These are phyloP conservation scores for Zaprionus lachaisei DNA, from an alignment of 1,140 invertebrate species.

Conservation along the genomic window DNA sequence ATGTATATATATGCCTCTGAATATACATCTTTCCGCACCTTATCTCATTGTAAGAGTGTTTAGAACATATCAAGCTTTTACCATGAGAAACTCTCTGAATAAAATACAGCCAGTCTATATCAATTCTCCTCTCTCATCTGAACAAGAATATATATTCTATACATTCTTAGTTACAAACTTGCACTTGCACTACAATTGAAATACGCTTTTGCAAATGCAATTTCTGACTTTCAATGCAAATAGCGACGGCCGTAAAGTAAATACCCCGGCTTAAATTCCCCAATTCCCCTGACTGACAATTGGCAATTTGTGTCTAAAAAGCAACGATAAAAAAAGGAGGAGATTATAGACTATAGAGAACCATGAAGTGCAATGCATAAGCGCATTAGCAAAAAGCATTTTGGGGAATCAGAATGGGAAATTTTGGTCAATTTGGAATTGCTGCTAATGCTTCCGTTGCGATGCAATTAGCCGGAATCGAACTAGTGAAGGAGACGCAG, in stretches of 20 bases:
- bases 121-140: neutral
- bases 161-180: too few relatives aligned
- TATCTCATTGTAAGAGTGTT: too few relatives aligned
- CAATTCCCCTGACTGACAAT: neutral
- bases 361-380: slow-evolving; percentile 7
- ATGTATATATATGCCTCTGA: neutral
- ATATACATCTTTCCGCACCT: neutral
- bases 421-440: neutral
- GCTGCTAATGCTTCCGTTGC: slow-evolving; percentile 7
- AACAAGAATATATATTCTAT: neutral
- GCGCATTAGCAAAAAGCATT: slow-evolving; percentile 4
- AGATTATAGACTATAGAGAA: neutral
- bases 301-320: neutral
- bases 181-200: too few relatives aligned
- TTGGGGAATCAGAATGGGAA: neutral
- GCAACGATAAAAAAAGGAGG: neutral
- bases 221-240: slow-evolving; percentile 7
- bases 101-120: too few relatives aligned
- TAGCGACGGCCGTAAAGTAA: neutral
- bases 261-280: slow-evolving; percentile 6
- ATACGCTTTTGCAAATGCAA: neutral
- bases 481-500: neutral
- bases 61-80: neutral
- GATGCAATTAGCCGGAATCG: slow-evolving; percentile 23
- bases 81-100: neutral